Base-by-base conservation (phyloP, 2,888 invertebrate genomes). In the Thyatira batis region DNA sequence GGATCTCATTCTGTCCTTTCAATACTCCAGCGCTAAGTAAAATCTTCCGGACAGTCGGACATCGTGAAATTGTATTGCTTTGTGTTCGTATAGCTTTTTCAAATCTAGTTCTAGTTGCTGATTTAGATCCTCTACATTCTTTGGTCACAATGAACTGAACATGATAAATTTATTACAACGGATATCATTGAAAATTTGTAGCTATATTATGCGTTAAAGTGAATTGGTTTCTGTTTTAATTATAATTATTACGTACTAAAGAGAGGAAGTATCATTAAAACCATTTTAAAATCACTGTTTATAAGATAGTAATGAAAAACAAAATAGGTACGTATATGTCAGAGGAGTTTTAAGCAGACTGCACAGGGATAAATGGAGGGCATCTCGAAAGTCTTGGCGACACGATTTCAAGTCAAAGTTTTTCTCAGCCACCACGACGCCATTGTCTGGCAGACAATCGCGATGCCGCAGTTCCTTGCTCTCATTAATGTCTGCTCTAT, bases 391-490 rank as follows among this genome's bases (percentile, higher is more conserved):
- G 28, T 48, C 48, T 27, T 48, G 11, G 48, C 17, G 48, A 10
- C 27, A 17, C 17, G 39, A 39, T 39, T 39, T 17, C 5, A 13
- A 67, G 58, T 63, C 68, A 58, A 68, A 71, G 70, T 69, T 71
- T 76, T 77, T 70, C 63, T 67, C 58, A 28, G 53, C 51, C 45
- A 28, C 50, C 39, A 17, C 39, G 17, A 46, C 44, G 27, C 60
- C 65, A 73, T 76, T 81, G 74, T 81, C 55, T 65, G 50, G n/a
- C 53, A 55, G 55, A 77, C 73, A 76, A 73, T 73, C 62, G 66
- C 58, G 58, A 57, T 63, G 64, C 56, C 64, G 50, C 61, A 53
- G 60, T 59, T 57, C 13, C 60, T 53, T 65, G 58, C 66, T 65
- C 63, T 58, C 69, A 65, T 67, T 65, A 58, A 55, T 23, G 27